A percentile compares a stretch with the other conserved stretches of the same genome.
Conservation (phyloP, 2,888 invertebrate genomes). For the Dryomyza anilis region DNA sequence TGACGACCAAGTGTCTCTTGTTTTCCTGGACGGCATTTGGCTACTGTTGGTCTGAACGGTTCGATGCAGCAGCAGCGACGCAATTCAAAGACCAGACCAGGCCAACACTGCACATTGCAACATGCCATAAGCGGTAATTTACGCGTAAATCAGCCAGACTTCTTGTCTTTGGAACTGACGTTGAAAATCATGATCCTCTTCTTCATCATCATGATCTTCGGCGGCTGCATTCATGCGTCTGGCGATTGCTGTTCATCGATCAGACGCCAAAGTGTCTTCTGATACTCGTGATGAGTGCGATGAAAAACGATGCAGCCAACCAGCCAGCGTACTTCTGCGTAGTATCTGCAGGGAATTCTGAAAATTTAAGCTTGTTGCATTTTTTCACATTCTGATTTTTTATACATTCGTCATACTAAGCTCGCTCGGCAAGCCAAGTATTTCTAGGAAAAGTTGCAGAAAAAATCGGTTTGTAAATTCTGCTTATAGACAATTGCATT, state of each 20-base stretch:
- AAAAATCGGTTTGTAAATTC: too few species aligned
- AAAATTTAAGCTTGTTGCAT: conserved; percentile 30
- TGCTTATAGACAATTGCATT: too few species aligned
- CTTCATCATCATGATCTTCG: conserved; percentile 29
- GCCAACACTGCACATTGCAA: conserved; percentile 17
- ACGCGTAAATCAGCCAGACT: conserved; percentile 41
- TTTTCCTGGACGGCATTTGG: conserved; percentile 9
- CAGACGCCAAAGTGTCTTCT: conserved; percentile 32
- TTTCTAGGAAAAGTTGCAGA: conserved; percentile 13
- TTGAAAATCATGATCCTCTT: conserved; percentile 27
- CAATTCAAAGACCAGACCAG: too few species aligned
- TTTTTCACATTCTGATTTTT: conserved; percentile 1
- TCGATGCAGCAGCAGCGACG: conserved; percentile 3
- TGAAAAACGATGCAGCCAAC: background rate
- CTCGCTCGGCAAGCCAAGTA: background rate
- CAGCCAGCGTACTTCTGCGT: conserved; percentile 7
- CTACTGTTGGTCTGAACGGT: conserved; percentile 19
- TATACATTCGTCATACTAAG: background rate
- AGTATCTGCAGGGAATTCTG: conserved; percentile 36
- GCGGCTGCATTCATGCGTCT: conserved; percentile 29
- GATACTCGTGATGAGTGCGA: conserved; percentile 16
- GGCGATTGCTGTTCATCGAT: conserved; percentile 18
- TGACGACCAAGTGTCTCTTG: conserved; percentile 23
- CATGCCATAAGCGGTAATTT: conserved; percentile 34
- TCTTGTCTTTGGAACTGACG: conserved; percentile 34